Evolutionary conservation across 2,888 invertebrate species (phyloP), one percentile per base, ranked within the genome.

Genomic region (Sinotaia quadrata): DNA sequence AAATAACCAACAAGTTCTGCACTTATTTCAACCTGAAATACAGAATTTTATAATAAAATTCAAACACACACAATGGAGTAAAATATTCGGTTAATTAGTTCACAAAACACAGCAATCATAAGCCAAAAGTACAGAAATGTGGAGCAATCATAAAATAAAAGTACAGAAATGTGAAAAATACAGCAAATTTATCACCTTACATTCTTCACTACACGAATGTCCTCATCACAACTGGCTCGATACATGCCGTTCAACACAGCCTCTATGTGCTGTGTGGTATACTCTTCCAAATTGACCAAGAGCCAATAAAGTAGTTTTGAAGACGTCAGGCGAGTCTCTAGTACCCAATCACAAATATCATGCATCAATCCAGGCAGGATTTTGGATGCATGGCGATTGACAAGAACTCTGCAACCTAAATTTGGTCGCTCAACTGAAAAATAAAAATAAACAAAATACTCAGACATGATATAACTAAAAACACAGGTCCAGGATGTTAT

Each of bases 361-460:
- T 87, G 89, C 56, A 90, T 88, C 76, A 95, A 90, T 47, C 93
- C 94, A 29, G 92, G 92, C 15, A 94, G 89, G 74, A 95, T 91
- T 76, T 85, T 85, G 37, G 92, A 91, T 73, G 94, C 90, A 82
- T 95, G 93, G 69, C 92, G 91, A 82, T 93, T 92, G 0, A 94
- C 93, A 59, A 97, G 88, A 2, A 91, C 90, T 10, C 96, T 91
- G 84, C 97, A 97, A 0, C 96, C 96, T 27, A 96, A 90, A 81
- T 94, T 94, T 0, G 96, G 96, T n/a, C 96, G 91, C 69, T 90
- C 89, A 15, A 94, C 93, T 92, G 79, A 34, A 84, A 85, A 52
- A 37, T 47, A 58, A 8, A 27, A 24, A 31, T 54, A 68, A 18
- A n/a, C n/a, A n/a, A n/a, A n/a, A n/a, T n/a, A n/a, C n/a, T n/a